phyloP scores from a whole-genome alignment of 2,888 invertebrate species.

The Oscheius sp. region DNA sequence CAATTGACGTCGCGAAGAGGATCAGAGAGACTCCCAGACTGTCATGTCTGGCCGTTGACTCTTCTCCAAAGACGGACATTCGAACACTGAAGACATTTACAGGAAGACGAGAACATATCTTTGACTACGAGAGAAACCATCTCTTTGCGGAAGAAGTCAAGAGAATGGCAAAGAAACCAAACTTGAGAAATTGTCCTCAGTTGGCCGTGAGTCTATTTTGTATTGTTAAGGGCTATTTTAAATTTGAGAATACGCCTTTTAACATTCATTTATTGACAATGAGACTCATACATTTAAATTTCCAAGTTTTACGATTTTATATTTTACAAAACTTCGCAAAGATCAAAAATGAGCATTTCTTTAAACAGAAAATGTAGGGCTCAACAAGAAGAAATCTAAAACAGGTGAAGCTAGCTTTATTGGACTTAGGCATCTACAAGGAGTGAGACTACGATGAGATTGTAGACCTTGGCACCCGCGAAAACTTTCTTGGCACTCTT shows the following conservation, averaged over 20 bases:
- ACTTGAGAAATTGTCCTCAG: conserved; percentile 9
- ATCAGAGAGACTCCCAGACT: conserved; percentile 30
- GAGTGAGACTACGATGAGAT: conserved; percentile 28
- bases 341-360: too few species aligned
- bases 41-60: conserved; percentile 44
- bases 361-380: too few species aligned
- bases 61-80: conserved; percentile 39
- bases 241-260: too few species aligned
- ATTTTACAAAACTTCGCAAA: too few species aligned
- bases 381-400: not conserved
- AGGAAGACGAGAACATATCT: conserved; percentile 51
- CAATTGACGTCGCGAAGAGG: conserved; percentile 3
- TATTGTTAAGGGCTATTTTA: too few species aligned
- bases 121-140: conserved; percentile 50
- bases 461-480: not conserved
- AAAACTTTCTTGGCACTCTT: not conserved
- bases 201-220: conserved; percentile 4
- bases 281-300: too few species aligned
- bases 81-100: conserved; percentile 33
- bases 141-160: conserved; percentile 55
- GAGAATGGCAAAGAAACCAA: conserved; percentile 40
- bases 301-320: too few species aligned
- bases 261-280: too few species aligned
- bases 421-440: conserved; percentile 23
- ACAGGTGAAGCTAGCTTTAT: conserved; percentile 1